Conservation (phyloP, 2,113 vertebrate genomes). For the Arenaria interpres region DNA sequence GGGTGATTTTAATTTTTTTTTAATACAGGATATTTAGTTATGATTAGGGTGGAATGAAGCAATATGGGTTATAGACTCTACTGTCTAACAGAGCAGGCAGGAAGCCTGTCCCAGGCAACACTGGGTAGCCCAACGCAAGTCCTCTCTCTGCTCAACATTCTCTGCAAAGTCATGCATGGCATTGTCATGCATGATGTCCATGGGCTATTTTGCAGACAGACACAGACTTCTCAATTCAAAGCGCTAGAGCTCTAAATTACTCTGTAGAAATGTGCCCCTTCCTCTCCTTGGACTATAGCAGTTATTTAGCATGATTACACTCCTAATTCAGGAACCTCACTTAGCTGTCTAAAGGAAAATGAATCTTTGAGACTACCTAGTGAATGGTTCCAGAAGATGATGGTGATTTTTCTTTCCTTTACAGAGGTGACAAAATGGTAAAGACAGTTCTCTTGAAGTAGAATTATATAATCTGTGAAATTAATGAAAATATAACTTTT, state of each 20-base stretch:
- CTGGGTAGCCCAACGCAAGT: background rate
- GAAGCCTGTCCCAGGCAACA: background rate
- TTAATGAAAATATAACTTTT: background rate
- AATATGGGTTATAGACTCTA: fast-evolving
- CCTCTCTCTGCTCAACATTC: background rate
- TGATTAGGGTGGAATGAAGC: background rate
- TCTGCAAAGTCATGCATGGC: background rate
- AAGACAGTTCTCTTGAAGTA: background rate
- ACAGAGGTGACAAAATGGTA: background rate
- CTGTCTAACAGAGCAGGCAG: background rate
- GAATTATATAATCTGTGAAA: background rate
- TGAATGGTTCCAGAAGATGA: background rate
- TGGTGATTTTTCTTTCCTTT: background rate
- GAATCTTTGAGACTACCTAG: background rate
- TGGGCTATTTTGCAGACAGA: background rate
- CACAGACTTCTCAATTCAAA: background rate
- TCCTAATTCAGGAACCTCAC: background rate
- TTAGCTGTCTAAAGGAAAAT: background rate
- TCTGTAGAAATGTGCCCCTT: background rate
- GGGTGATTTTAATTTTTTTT: background rate
- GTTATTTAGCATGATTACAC: background rate
- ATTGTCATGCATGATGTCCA: background rate
- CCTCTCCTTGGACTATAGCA: background rate
- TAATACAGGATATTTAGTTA: background rate
- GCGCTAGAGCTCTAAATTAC: background rate